Base-by-base conservation (phyloP, 2,888 invertebrate species). In the Blomia tropicalis region DNA sequence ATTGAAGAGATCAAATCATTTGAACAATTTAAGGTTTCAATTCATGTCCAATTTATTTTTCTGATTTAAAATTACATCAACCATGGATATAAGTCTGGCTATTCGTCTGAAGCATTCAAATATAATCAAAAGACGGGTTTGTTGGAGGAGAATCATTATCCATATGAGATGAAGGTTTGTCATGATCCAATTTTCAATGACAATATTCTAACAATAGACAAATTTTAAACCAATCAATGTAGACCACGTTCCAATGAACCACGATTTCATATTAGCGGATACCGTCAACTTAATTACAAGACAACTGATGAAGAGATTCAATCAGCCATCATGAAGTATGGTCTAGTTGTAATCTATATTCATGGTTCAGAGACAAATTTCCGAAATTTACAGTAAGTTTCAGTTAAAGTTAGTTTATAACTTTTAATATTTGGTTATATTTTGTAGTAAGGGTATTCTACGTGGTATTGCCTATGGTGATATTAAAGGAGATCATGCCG, bases 51-150 rank as follows among this genome's bases (percentile, higher is more conserved):
- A n/a, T n/a, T n/a, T n/a, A n/a, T n/a, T n/a, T n/a, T n/a, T n/a
- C n/a, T n/a, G n/a, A n/a, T n/a, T n/a, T n/a, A n/a, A 36, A 7
- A 47, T n/a, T 56, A 56, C 32, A 32, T 23, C 32, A 56, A 56
- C 32, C 30, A 22, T 5, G 56, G 56, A 30, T 56, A 23, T 41
- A 11, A 25, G 56, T 7, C 14, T 5, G 56, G 56, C 32, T 56
- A 32, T 11, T 11, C 32, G 7, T 7, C 25, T 7, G 32, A 32
- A 11, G 25, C 30, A 14, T 41, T 32, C 30, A 56, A 56, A 23
- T 56, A 56, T 19, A 31, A 11, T 7, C 7, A 47, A n/a, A n/a
- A 47, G 22, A 7, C 7, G 7, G 51, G 51, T n/a, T 7, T 27
- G 23, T 27, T 14, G 5, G 51, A 47, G 51, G 51, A 47, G 51